Evolutionary conservation across 1,140 invertebrate species (phyloP), one percentile per base, ranked within the genome.

Genomic region (Globodera rostochiensis): DNA sequence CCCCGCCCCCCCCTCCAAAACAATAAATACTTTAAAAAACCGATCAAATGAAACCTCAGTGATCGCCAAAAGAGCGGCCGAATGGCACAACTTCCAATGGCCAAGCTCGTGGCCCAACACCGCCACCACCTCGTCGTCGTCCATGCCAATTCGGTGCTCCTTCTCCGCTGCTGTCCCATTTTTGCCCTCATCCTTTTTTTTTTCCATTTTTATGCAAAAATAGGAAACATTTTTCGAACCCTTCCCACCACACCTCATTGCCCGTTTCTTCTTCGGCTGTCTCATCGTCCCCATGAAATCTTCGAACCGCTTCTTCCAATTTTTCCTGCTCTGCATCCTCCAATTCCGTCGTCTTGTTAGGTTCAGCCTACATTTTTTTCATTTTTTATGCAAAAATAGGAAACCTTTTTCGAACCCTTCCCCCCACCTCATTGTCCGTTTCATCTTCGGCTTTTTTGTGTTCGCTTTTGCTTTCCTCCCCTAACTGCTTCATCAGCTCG

Each of bases 21-120:
- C n/a, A n/a, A n/a, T n/a, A n/a, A n/a, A n/a, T n/a, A 11, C 36
- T 81, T 6, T 21, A 9, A 74, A 57, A 45, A 81, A 81, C 0
- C 25, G 49, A 13, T n/a, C 45, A n/a, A n/a, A n/a, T n/a, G n/a
- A n/a, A 19, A 83, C 82, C 45, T 83, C 77, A 93, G 93, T 98
- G 94, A 85, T 93, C 93, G 49, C 97, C 92, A 98, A 93, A 89
- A 95, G 95, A 87, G 96, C 96, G 19, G 95, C 91, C 67, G 95
- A 93, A 91, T 99, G 97, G 87, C 93, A 95, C 74, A 95, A 92
- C 87, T 95, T 95, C 98, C 98, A 99, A 90, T 99, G 98, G n/a
- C 84, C 85, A 74, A 99, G 91, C 92, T 99, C 98, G 91, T 99
- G 97, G 13, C 93, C 94, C 70, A 99, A 91, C 60, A 99, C 94